Conservation (phyloP, 2,113 vertebrate species). For the Notarius lentiginosus region DNA sequence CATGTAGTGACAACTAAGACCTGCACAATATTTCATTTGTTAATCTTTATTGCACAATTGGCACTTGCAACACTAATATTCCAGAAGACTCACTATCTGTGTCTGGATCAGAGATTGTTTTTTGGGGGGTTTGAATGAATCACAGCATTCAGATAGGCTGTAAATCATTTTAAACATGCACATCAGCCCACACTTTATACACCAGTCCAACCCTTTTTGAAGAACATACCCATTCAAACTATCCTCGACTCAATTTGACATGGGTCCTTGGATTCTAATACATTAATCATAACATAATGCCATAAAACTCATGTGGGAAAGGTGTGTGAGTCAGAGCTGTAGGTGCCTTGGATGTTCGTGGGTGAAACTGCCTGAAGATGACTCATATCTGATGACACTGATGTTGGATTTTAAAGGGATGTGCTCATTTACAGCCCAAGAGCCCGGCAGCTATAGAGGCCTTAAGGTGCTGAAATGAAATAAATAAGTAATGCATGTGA, state of each 20-base stretch:
- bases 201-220: not conserved
- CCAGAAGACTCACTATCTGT: not conserved
- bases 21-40: not conserved
- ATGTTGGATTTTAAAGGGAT: constrained; percentile 1
- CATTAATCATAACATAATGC: not conserved
- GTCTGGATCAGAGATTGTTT: not conserved
- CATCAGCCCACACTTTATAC: constrained; percentile 2
- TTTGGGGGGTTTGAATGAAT: not conserved
- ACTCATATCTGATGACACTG: constrained; percentile 28
- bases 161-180: constrained; percentile 8
- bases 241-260: not conserved
- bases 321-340: not conserved
- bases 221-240: not conserved
- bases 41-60: not conserved
- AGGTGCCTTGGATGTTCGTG: not conserved
- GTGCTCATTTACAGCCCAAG: constrained; percentile 1
- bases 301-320: not conserved
- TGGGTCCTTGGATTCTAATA: not conserved
- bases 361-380: not conserved
- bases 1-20: not conserved
- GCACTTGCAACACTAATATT: not conserved
- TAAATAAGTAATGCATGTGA: not conserved
- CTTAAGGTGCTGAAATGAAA: not conserved
- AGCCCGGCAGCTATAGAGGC: not conserved
- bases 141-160: not conserved